These are phyloP conservation scores for Synanthedon vespiformis DNA, from an alignment of 2,888 invertebrate genomes.

Conservation along the genomic window DNA sequence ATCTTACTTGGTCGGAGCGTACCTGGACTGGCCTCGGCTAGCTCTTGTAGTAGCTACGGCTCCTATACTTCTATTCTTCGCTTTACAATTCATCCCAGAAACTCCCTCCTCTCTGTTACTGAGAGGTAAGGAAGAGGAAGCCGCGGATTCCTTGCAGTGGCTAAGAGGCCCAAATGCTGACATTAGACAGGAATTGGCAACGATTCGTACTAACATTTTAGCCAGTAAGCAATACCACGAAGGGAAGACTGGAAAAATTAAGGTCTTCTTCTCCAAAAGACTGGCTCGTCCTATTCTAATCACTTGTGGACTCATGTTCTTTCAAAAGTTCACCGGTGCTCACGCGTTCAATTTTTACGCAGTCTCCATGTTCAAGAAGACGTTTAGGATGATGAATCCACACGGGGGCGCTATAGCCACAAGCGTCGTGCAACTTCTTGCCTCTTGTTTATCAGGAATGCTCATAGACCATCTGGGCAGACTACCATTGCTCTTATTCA, in stretches of 20 bases:
- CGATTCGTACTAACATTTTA: slow-evolving; percentile 77
- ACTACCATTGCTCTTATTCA: slow-evolving; percentile 83
- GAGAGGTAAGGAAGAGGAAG: slow-evolving; percentile 80
- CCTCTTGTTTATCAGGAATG: slow-evolving; percentile 83
- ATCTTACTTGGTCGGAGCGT: slow-evolving; percentile 84
- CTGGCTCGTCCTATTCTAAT: slow-evolving; percentile 79
- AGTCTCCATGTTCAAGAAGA: slow-evolving; percentile 86
- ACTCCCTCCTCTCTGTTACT: slow-evolving; percentile 86
- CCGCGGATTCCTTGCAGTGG: slow-evolving; percentile 81
- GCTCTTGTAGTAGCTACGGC: slow-evolving; percentile 83
- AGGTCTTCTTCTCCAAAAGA: slow-evolving; percentile 49
- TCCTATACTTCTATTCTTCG: slow-evolving; percentile 79
- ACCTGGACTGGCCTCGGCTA: slow-evolving; percentile 84
- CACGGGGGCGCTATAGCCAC: slow-evolving; percentile 87
- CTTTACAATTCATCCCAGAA: slow-evolving; percentile 85
- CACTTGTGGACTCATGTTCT: slow-evolving; percentile 88
- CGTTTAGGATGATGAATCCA: slow-evolving; percentile 82
- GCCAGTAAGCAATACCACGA: slow-evolving; percentile 54
- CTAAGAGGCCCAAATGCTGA: slow-evolving; percentile 82
- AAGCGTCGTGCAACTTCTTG: slow-evolving; percentile 84
- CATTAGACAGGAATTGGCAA: slow-evolving; percentile 78
- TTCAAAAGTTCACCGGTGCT: slow-evolving; percentile 86
- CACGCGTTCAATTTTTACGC: slow-evolving; percentile 88
- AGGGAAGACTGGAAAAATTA: slow-evolving; percentile 39
- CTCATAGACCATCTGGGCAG: slow-evolving; percentile 89